Percentiles rank a stretch among this genome's conserved stretches.
phyloP scores from a whole-genome alignment of 2,888 invertebrate species.

The Liopterus haemorrhoidalis region DNA sequence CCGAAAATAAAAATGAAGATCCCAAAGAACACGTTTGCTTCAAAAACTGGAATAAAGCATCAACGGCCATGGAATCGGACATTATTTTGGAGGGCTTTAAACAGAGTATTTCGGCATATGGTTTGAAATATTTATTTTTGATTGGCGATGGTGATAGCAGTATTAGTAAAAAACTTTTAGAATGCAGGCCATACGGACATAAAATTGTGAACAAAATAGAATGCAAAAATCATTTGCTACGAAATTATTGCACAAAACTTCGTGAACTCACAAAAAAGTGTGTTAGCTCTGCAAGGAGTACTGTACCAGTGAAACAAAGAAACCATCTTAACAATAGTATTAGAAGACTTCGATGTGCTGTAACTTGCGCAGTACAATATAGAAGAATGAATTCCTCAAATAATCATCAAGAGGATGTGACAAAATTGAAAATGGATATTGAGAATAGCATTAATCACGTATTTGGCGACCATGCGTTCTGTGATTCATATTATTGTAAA shows the following conservation, averaged over 20 bases:
- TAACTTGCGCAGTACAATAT: constrained; percentile 1
- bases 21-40: constrained; percentile 21
- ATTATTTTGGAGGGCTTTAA: constrained; percentile 25
- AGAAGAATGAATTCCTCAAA: neutral
- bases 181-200: constrained; percentile 18
- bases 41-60: constrained; percentile 26
- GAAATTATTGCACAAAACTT: constrained; percentile 19
- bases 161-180: constrained; percentile 18
- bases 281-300: constrained; percentile 2
- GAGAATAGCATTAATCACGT: constrained; percentile 11
- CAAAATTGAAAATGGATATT: too few relatives aligned
- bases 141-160: constrained; percentile 28
- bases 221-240: constrained; percentile 24
- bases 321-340: too few relatives aligned
- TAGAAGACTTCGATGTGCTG: neutral
- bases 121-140: constrained; percentile 21
- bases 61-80: constrained; percentile 25
- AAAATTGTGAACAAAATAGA: constrained; percentile 23
- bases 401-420: neutral
- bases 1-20: constrained; percentile 8
- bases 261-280: constrained; percentile 4
- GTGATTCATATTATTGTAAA: constrained; percentile 8
- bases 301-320: neutral
- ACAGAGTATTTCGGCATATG: constrained; percentile 19
- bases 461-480: constrained; percentile 12